Evolutionary conservation across 2,888 invertebrate genomes (phyloP).

Genomic region (Ochropleura plecta): DNA sequence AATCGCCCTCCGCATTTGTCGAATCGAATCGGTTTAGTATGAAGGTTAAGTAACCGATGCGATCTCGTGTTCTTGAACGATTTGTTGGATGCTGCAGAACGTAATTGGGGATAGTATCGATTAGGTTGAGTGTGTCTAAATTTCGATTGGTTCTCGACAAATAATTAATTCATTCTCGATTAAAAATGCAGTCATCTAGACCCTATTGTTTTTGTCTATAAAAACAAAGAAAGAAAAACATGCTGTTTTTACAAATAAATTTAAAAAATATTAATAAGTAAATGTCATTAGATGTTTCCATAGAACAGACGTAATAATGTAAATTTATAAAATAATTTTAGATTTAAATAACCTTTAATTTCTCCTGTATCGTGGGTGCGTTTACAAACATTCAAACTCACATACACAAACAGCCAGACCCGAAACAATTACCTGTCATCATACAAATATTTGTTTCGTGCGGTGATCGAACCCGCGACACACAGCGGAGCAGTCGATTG

Average conservation of each 20-base stretch:
- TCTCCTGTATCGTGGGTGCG: neutral
- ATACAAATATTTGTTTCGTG: neutral
- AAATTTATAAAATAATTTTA: too few relatives aligned
- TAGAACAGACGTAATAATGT: too few relatives aligned
- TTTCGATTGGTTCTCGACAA: too few relatives aligned
- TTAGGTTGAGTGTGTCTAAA: neutral
- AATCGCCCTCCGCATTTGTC: slow-evolving; percentile 52
- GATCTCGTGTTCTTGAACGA: slow-evolving; percentile 37
- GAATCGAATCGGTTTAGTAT: slow-evolving; percentile 54
- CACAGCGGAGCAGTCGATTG: too few relatives aligned
- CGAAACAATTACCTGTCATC: neutral
- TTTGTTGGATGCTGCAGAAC: slow-evolving; percentile 19
- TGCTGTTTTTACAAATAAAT: too few relatives aligned
- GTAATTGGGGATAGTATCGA: neutral
- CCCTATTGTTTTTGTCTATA: too few relatives aligned
- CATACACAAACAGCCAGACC: neutral
- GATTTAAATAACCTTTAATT: neutral
- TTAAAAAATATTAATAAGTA: too few relatives aligned
- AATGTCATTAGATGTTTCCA: too few relatives aligned
- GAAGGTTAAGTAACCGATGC: slow-evolving; percentile 51
- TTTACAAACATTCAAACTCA: neutral
- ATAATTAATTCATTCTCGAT: too few relatives aligned
- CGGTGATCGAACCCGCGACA: too few relatives aligned
- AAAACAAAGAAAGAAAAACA: too few relatives aligned
- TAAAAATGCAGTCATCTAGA: too few relatives aligned